phyloP scores from a whole-genome alignment of 2,113 vertebrate genomes.

The Vulpes vulpes region DNA sequence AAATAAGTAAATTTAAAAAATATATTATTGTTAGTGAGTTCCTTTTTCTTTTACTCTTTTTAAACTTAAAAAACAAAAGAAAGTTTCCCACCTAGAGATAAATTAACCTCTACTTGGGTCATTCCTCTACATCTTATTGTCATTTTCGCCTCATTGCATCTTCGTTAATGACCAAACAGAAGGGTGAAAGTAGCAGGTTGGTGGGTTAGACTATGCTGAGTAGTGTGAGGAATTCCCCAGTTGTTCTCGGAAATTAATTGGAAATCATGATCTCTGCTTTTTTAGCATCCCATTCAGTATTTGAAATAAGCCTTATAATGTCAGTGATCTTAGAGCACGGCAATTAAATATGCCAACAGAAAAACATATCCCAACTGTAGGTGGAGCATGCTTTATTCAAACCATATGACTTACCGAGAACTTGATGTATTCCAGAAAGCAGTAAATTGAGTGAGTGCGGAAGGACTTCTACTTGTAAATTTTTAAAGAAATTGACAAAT shows the following conservation, averaged over 20 bases:
- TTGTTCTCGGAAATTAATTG: not conserved
- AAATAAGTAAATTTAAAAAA: constrained; percentile 2
- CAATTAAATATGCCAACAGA: not conserved
- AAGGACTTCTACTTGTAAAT: not conserved
- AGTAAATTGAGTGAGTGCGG: not conserved
- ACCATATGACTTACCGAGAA: not conserved
- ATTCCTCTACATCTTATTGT: not conserved
- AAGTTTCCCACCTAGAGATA: not conserved
- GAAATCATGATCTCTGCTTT: constrained; percentile 23
- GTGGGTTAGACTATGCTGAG: not conserved
- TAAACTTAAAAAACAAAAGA: not conserved
- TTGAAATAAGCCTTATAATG: constrained; percentile 20
- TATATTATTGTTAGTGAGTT: constrained; percentile 30
- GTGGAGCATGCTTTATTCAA: not conserved
- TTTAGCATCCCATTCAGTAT: constrained; percentile 9
- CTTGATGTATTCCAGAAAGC: constrained; percentile 23
- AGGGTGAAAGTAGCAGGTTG: not conserved
- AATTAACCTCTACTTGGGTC: not conserved
- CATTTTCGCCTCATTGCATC: not conserved
- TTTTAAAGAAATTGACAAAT: constrained; percentile 20
- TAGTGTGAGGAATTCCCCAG: constrained; percentile 17
- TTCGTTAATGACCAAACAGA: constrained; percentile 23
- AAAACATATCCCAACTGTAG: not conserved
- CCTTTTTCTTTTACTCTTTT: not conserved
- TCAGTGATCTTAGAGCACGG: not conserved